Conservation (phyloP, 2,888 invertebrate species). For the Campoplex capitator region DNA sequence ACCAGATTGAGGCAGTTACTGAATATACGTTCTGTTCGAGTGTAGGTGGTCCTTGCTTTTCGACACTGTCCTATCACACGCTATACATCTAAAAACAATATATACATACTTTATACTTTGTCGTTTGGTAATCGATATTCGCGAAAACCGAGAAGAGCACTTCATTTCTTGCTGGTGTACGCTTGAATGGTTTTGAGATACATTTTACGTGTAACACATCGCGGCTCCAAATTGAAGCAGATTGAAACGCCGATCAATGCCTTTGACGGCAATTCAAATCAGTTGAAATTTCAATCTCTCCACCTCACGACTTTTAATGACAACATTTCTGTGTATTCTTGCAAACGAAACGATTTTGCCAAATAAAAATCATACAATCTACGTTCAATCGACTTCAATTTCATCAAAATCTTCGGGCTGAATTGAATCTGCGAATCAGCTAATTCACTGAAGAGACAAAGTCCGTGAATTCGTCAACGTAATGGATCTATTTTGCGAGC, state of each 20-base stretch:
- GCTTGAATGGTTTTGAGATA: conserved; percentile 21
- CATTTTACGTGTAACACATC: conserved; percentile 19
- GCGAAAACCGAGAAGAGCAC: conserved; percentile 49
- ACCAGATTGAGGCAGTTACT: conserved; percentile 48
- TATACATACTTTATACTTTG: conserved; percentile 3
- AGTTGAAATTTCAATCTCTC: conserved; percentile 8
- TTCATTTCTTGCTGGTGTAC: conserved; percentile 31
- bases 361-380: too few species aligned
- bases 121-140: conserved; percentile 61
- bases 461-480: not conserved
- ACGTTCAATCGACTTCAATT: too few species aligned
- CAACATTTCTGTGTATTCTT: not conserved
- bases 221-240: conserved; percentile 12
- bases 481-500: not conserved
- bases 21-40: conserved; percentile 37
- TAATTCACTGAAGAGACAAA: not conserved
- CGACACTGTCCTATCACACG: not conserved
- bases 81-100: not conserved
- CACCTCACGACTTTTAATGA: conserved; percentile 9
- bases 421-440: too few species aligned
- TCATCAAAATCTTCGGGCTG: too few species aligned
- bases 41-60: conserved; percentile 36
- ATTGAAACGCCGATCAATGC: conserved; percentile 29
- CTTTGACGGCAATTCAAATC: conserved; percentile 41
- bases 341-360: not conserved